Evolutionary conservation across 2,113 vertebrate genomes (phyloP).

Genomic region (Podiceps cristatus): DNA sequence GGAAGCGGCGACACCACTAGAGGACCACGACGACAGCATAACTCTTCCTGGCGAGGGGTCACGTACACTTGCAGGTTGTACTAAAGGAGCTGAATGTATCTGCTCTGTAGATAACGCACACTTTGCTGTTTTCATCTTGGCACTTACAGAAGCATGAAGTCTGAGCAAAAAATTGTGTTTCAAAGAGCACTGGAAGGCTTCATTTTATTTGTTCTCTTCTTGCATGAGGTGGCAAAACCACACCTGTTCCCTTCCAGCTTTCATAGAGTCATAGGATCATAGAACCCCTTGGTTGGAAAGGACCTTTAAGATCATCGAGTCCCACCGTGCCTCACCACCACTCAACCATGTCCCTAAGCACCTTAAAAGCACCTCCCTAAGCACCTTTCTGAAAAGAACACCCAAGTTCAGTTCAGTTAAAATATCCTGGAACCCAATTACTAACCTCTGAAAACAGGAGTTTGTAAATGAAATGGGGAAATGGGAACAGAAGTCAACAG

Average conservation of each 20-base stretch:
- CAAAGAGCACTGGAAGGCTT: not conserved
- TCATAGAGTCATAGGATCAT: no score
- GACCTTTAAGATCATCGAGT: no score
- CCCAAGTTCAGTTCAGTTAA: not conserved
- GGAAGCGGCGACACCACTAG: not conserved
- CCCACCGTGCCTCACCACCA: no score
- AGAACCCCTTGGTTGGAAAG: no score
- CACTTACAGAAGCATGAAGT: not conserved
- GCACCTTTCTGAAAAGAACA: not conserved
- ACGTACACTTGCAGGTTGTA: not conserved
- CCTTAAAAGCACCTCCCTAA: no score
- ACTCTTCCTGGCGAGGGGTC: fast-evolving
- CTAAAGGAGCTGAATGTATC: not conserved
- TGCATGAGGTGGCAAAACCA: not conserved
- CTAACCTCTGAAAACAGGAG: not conserved
- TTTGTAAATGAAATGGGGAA: not conserved
- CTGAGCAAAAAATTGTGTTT: not conserved
- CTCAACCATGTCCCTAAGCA: no score
- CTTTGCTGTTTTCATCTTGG: not conserved
- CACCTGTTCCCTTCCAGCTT: not conserved
- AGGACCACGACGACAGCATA: not conserved
- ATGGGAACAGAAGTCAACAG: not conserved
- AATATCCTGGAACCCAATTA: not conserved
- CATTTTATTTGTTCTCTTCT: not conserved
- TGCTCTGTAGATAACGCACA: not conserved